Evolutionary conservation across 2,888 invertebrate genomes (phyloP).

Genomic region (Tipula helvola): DNA sequence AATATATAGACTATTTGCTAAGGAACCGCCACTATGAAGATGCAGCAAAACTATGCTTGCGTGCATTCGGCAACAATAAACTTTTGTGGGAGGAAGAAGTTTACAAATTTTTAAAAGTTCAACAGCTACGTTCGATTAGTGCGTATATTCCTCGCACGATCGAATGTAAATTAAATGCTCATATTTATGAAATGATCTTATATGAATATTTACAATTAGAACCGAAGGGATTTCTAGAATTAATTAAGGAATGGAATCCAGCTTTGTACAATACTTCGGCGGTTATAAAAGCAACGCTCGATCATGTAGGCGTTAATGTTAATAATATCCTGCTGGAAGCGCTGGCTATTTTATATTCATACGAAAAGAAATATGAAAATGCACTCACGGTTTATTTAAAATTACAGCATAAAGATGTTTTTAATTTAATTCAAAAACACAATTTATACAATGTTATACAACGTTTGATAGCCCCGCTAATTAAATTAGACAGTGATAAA

Average conservation of each 20-base stretch:
- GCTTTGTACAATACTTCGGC: conserved; percentile 69
- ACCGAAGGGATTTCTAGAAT: conserved; percentile 64
- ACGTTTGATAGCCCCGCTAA: conserved; percentile 76
- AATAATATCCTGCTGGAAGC: conserved; percentile 71
- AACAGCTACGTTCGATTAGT: conserved; percentile 68
- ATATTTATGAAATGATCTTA: conserved; percentile 88
- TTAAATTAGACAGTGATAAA: conserved; percentile 72
- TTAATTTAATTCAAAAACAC: conserved; percentile 72
- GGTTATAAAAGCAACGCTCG: conserved; percentile 74
- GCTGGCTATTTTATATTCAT: conserved; percentile 76
- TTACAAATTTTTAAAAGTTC: conserved; percentile 73
- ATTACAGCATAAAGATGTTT: conserved; percentile 80
- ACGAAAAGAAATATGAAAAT: conserved; percentile 80
- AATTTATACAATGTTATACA: conserved; percentile 71
- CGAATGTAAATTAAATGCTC: conserved; percentile 61
- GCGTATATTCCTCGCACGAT: conserved; percentile 63
- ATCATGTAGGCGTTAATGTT: conserved; percentile 61
- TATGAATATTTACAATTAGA: conserved; percentile 83
- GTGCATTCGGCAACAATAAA: conserved; percentile 71
- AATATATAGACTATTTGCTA: conserved; percentile 65
- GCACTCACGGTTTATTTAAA: conserved; percentile 83
- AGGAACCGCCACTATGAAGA: conserved; percentile 56
- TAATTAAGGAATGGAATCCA: conserved; percentile 83
- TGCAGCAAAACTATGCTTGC: conserved; percentile 75
- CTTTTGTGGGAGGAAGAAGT: conserved; percentile 85